Evolutionary conservation across 2,888 invertebrate species (phyloP).

Genomic region (Gonocerus acuteangulatus): DNA sequence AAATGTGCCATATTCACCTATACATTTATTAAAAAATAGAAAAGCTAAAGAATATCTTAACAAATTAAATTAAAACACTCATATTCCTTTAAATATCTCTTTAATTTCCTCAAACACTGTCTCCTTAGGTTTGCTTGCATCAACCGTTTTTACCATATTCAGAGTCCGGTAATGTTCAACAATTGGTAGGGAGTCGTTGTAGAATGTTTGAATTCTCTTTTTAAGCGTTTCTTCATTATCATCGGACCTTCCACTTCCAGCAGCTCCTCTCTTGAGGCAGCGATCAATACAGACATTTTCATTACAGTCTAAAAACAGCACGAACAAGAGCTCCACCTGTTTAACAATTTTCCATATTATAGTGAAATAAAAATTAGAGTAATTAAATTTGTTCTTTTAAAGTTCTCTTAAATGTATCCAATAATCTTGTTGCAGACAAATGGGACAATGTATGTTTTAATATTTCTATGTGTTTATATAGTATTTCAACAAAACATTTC

Average conservation of each 20-base stretch:
- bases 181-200: constrained; percentile 81
- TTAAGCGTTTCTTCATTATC: constrained; percentile 84
- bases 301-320: constrained; percentile 86
- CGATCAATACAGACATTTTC: constrained; percentile 69
- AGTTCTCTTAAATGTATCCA: no score
- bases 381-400: no score
- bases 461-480: no score
- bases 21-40: no score
- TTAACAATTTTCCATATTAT: neutral
- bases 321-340: constrained; percentile 60
- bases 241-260: constrained; percentile 85
- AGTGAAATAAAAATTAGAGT: neutral
- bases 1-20: no score
- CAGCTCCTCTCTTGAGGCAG: constrained; percentile 77
- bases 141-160: constrained; percentile 65
- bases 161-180: constrained; percentile 67
- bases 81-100: constrained; percentile 36
- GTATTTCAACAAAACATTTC: no score
- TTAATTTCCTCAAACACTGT: constrained; percentile 46
- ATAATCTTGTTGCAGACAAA: no score
- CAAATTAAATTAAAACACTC: constrained; percentile 16
- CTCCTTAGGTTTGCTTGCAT: constrained; percentile 59
- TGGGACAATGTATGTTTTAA: no score
- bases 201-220: constrained; percentile 79
- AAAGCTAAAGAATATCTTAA: no score